Percentiles rank a stretch among this genome's conserved stretches.
These are phyloP conservation scores for Drosophila nannoptera DNA, from an alignment of 1,140 invertebrate genomes.

Conservation along the genomic window DNA sequence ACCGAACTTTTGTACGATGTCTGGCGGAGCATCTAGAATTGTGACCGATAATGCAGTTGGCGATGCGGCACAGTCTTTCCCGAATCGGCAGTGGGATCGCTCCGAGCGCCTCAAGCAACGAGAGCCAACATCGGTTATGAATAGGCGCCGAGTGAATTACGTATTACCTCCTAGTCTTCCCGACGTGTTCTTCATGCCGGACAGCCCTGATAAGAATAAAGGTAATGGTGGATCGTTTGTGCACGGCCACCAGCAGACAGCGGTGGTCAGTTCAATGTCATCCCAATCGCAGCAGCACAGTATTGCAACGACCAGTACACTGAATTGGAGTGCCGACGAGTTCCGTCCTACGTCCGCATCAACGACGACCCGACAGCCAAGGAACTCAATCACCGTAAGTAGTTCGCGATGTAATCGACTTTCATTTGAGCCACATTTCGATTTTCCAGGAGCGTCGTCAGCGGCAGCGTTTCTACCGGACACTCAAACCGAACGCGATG, in stretches of 20 bases:
- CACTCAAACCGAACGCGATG: constrained; percentile 18
- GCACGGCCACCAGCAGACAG: not conserved
- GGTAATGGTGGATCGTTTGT: constrained; percentile 7
- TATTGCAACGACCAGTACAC: constrained; percentile 17
- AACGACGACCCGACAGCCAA: not conserved
- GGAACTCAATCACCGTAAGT: constrained; percentile 21
- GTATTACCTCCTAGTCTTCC: constrained; percentile 1
- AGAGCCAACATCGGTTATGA: too few relatives aligned
- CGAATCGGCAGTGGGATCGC: too few relatives aligned
- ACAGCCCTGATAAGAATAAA: not conserved
- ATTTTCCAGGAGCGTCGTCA: constrained; percentile 12
- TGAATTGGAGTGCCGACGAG: constrained; percentile 32
- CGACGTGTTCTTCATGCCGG: not conserved
- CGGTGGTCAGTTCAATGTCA: not conserved
- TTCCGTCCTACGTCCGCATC: constrained; percentile 3
- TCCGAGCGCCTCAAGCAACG: too few relatives aligned
- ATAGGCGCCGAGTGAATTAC: too few relatives aligned
- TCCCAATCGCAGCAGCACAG: not conserved
- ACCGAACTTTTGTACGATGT: not conserved
- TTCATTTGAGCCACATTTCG: not conserved
- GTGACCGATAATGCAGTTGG: too few relatives aligned
- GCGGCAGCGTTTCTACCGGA: constrained; percentile 29
- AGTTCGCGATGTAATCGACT: too few relatives aligned
- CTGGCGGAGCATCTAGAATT: not conserved
- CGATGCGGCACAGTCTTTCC: too few relatives aligned